phyloP scores from a whole-genome alignment of 1,140 invertebrate genomes.

The Manduca sexta region DNA sequence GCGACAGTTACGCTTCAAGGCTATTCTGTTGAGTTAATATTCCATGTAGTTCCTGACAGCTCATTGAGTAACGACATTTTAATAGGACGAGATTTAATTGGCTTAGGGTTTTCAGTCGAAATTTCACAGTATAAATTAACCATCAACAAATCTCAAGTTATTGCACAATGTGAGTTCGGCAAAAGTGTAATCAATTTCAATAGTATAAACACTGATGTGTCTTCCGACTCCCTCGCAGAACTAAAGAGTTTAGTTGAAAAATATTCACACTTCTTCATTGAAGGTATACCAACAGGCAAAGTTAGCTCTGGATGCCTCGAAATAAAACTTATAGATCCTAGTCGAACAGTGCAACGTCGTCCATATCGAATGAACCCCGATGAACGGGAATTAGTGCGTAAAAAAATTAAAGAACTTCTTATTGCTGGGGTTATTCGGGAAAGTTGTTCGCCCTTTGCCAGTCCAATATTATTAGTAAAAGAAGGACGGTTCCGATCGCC shows the following conservation, averaged over 20 bases:
- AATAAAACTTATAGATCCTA: background rate
- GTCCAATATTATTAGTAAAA: background rate
- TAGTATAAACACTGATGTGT: background rate
- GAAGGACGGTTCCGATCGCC: background rate
- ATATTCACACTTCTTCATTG: background rate
- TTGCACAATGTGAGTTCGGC: background rate
- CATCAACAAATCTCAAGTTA: background rate
- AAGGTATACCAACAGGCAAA: background rate
- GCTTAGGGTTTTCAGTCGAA: background rate
- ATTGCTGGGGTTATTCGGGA: background rate
- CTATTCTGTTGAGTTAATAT: background rate
- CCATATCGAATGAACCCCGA: background rate
- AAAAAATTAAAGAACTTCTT: background rate
- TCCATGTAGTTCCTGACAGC: background rate
- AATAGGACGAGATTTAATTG: background rate
- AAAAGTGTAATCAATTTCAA: background rate
- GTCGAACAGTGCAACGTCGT: background rate
- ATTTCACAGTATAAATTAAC: background rate
- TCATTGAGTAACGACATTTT: background rate
- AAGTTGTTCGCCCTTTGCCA: background rate
- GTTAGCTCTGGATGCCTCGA: background rate
- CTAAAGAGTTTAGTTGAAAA: background rate
- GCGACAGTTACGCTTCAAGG: background rate
- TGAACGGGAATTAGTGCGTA: background rate
- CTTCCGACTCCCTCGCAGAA: no score